phyloP scores from a whole-genome alignment of 2,113 vertebrate genomes.

The Theristicus caerulescens region DNA sequence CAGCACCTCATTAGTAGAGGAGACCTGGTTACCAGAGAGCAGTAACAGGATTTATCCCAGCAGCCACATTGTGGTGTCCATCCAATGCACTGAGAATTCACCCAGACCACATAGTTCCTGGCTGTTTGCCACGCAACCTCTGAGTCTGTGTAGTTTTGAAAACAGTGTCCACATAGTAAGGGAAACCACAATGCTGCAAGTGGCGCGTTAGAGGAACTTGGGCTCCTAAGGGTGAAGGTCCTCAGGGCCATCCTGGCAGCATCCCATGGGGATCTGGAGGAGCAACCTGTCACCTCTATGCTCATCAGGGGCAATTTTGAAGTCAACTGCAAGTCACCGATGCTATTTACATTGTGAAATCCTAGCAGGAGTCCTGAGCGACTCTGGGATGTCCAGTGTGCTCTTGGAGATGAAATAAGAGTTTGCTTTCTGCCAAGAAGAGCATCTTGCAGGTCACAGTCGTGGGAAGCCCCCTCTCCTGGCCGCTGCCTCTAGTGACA shows the following conservation, averaged over 20 bases:
- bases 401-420: neutral
- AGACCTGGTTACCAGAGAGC: neutral
- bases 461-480: neutral
- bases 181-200: neutral
- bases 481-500: neutral
- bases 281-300: neutral
- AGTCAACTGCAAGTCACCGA: neutral
- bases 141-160: neutral
- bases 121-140: neutral
- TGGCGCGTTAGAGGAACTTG: rapidly evolving
- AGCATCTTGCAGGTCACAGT: neutral
- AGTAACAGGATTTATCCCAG: neutral
- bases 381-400: rapidly evolving
- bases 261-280: neutral
- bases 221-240: neutral
- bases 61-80: neutral
- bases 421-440: neutral
- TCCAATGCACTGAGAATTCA: neutral
- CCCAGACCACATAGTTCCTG: neutral
- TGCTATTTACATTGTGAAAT: neutral
- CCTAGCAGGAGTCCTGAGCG: neutral
- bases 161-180: rapidly evolving
- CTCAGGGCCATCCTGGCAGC: neutral
- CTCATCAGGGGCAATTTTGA: neutral
- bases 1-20: neutral